Base-by-base conservation (phyloP, 2,888 invertebrate genomes). In the Netelia melanura region DNA sequence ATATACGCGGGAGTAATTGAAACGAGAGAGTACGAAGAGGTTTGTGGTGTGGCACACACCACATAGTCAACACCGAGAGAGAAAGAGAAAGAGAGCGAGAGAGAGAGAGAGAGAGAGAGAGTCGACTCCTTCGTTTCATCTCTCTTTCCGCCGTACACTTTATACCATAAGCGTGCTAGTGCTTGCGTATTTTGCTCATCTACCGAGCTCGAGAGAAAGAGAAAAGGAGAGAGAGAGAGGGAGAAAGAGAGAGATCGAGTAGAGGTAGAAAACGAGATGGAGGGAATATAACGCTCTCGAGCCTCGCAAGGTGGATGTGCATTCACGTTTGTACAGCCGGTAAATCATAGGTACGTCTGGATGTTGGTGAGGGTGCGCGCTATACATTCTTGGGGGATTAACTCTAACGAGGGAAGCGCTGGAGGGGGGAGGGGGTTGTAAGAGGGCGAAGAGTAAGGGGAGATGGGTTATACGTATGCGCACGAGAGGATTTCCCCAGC, bases 341-440 rank as follows among this genome's bases (percentile, higher is more conserved):
- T 82, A 82, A 77, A 82, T 82, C 82, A 82, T 77, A 77, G 71
- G 21, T n/a, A 6, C 43, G 48, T 25, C 38, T 14, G 30, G 44
- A 70, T 52, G 30, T 30, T 44, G 78, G 30, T 30, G 30, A 30
- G 30, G 61, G 78, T 68, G 78, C 61, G 54, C 62, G 38, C 61
- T 58, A 25, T 67, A 74, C 80, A 58, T 67, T 74, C 80, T 80
- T 25, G 62, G 78, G 78, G 83, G 17, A 83, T 83, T 83, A 83
- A 83, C 83, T 83, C 83, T 83, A 83, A 83, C 83, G 77, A 82
- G 77, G 62, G 48, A 17, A 17, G 17, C 17, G 17, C 0, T 25
- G 25, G 25, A 3, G 25, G 65, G 61, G 30, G 30, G 30, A 5
- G 5, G 30, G n/a, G 52, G 9, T 14, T 14, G 52, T 14, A 56